phyloP scores from a whole-genome alignment of 2,888 invertebrate species.

The Electrophaes corylata region DNA sequence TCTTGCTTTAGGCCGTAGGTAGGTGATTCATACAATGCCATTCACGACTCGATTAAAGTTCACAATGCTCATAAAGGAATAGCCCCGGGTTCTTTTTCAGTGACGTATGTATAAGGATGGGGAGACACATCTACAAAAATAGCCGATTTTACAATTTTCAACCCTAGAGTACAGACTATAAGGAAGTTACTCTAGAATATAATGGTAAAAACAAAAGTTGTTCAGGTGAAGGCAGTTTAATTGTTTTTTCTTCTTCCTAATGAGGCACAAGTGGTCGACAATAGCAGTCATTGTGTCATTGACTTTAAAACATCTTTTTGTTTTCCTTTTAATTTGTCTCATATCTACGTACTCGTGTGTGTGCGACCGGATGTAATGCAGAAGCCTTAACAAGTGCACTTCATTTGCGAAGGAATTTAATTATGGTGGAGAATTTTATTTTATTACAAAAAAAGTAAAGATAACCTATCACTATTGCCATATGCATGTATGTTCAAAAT shows the following conservation, averaged over 20 bases:
- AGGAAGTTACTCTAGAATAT: conserved; percentile 29
- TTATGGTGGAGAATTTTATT: neutral
- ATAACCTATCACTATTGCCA: too few species aligned
- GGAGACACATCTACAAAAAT: conserved; percentile 36
- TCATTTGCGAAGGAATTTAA: conserved; percentile 4
- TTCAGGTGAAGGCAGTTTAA: conserved; percentile 64
- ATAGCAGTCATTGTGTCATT: conserved; percentile 74
- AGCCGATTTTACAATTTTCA: conserved; percentile 40
- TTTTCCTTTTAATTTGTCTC: conserved; percentile 69
- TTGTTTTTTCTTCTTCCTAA: conserved; percentile 80
- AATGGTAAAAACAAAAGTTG: conserved; percentile 41
- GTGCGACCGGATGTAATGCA: conserved; percentile 52
- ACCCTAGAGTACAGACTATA: conserved; percentile 44
- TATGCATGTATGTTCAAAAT: too few species aligned
- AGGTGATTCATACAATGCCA: conserved; percentile 74
- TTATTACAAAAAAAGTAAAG: too few species aligned
- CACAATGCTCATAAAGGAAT: conserved; percentile 80
- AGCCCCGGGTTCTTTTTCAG: conserved; percentile 62
- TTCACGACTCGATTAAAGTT: conserved; percentile 72
- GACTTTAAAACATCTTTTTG: conserved; percentile 61
- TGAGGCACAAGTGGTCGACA: conserved; percentile 80
- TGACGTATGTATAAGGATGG: conserved; percentile 67
- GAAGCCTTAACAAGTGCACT: conserved; percentile 15
- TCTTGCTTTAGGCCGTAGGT: conserved; percentile 56
- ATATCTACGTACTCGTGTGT: conserved; percentile 59